Evolutionary conservation across 2,113 vertebrate species (phyloP).

Genomic region (Felis chaus): DNA sequence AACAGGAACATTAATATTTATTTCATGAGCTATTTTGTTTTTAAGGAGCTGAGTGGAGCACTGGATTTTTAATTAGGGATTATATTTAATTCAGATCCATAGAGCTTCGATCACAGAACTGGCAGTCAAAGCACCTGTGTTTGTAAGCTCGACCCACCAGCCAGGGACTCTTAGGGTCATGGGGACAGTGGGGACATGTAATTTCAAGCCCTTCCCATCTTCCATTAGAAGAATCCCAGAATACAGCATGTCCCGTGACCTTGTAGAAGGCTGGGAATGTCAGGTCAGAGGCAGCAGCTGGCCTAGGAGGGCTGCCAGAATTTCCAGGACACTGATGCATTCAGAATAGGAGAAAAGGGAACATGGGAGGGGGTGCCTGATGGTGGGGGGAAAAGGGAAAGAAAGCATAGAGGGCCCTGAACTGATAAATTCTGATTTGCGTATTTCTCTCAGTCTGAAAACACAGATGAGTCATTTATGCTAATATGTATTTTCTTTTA

Average conservation of each 20-base stretch:
- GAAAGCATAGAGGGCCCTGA: not conserved
- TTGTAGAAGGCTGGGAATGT: constrained; percentile 65
- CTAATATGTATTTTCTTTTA: constrained; percentile 67
- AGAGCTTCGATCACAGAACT: not conserved
- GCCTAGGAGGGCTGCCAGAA: constrained; percentile 75
- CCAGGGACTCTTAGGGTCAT: not conserved
- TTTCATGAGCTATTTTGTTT: constrained; percentile 3
- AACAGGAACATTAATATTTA: not conserved
- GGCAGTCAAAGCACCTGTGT: not conserved
- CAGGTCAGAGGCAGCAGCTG: constrained; percentile 79
- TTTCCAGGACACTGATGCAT: constrained; percentile 71
- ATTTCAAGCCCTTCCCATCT: constrained; percentile 60
- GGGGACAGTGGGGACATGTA: not conserved
- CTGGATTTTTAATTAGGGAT: not conserved
- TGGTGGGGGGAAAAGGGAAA: not conserved
- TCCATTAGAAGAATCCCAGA: constrained; percentile 69
- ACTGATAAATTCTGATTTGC: constrained; percentile 46
- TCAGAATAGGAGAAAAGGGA: constrained; percentile 74
- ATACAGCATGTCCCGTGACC: constrained; percentile 75
- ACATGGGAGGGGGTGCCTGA: constrained; percentile 58
- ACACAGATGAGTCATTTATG: constrained; percentile 52
- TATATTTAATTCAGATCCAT: not conserved
- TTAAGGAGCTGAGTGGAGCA: not conserved
- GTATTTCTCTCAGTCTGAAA: constrained; percentile 54
- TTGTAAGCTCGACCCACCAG: constrained; percentile 13